Evolutionary conservation across 2,797 vertebrate genomes (phyloP).

Genomic region (Trematomus bernacchii): DNA sequence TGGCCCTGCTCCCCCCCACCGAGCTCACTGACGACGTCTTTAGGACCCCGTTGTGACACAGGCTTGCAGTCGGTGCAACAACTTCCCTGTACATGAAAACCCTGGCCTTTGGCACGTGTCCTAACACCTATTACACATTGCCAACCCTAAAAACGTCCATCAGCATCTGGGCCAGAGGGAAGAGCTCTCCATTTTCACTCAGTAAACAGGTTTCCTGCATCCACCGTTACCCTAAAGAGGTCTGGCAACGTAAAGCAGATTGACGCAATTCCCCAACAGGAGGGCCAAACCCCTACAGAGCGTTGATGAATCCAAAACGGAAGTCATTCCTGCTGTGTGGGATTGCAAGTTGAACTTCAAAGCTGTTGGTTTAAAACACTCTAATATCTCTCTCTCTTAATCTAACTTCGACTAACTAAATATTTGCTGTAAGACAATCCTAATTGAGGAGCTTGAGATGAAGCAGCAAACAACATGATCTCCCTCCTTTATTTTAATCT

Average conservation of each 20-base stretch:
- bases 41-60: slow-evolving; percentile 68
- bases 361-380: slow-evolving; percentile 6
- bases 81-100: slow-evolving; percentile 77
- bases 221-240: slow-evolving; percentile 19
- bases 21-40: slow-evolving; percentile 46
- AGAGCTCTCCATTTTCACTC: slow-evolving; percentile 31
- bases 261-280: slow-evolving; percentile 39
- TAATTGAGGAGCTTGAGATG: neutral
- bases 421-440: slow-evolving; percentile 12
- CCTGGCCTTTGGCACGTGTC: slow-evolving; percentile 69
- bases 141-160: slow-evolving; percentile 62
- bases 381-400: neutral
- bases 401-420: slow-evolving; percentile 13
- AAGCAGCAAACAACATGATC: neutral
- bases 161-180: slow-evolving; percentile 58
- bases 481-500: neutral
- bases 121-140: slow-evolving; percentile 54
- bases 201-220: slow-evolving; percentile 39
- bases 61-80: slow-evolving; percentile 70
- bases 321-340: slow-evolving; percentile 59
- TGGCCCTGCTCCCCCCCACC: slow-evolving; percentile 56
- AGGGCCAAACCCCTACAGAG: slow-evolving; percentile 46
- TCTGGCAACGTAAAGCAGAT: slow-evolving; percentile 39
- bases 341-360: slow-evolving; percentile 62
- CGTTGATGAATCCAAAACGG: slow-evolving; percentile 54